A percentile compares a stretch with the other conserved stretches of the same genome.
phyloP scores from a whole-genome alignment of 2,113 vertebrate species.

The Mastomys coucha region DNA sequence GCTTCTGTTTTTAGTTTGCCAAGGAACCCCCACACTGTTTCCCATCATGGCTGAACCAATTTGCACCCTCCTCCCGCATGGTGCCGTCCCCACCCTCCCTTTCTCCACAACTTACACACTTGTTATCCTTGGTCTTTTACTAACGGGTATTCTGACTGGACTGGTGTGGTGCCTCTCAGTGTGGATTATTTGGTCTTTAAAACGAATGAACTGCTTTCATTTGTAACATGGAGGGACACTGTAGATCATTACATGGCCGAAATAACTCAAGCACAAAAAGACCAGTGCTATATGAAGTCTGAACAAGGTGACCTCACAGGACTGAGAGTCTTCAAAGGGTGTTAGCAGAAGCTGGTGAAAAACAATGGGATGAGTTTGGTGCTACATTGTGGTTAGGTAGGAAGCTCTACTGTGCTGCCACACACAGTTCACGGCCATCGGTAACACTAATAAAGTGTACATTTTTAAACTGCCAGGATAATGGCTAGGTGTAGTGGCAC shows the following conservation, averaged over 20 bases:
- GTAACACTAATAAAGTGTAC: background rate
- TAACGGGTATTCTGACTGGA: background rate
- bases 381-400: background rate
- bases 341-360: background rate
- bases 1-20: background rate
- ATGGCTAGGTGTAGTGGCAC: background rate
- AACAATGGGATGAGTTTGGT: background rate
- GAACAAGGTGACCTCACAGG: background rate
- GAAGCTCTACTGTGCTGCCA: background rate
- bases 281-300: background rate
- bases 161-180: background rate
- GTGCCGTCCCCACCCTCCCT: background rate
- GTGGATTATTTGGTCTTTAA: background rate
- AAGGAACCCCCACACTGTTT: background rate
- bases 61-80: background rate
- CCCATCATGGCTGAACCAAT: background rate
- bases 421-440: background rate
- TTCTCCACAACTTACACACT: background rate
- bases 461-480: background rate
- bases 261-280: background rate
- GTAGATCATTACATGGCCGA: background rate
- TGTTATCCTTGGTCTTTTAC: background rate
- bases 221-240: background rate
- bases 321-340: background rate
- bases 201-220: background rate